These are phyloP conservation scores for Trissolcus brochymenae DNA, from an alignment of 2,888 invertebrate genomes.

Conservation along the genomic window DNA sequence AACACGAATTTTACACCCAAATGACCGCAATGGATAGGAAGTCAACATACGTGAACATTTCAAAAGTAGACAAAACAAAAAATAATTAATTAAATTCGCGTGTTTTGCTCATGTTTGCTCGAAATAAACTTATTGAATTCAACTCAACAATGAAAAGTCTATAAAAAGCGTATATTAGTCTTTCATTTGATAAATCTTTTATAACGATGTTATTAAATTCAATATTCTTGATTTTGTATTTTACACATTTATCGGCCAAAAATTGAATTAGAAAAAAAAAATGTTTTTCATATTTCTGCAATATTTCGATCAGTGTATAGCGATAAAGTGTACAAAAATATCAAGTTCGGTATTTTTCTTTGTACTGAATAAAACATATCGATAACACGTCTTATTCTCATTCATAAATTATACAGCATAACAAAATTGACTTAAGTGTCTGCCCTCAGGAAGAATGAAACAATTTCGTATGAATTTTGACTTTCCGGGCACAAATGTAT, in stretches of 20 bases:
- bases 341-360: background rate
- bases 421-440: background rate
- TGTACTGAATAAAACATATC: background rate
- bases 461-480: background rate
- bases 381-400: conserved; percentile 5
- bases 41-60: too few relatives aligned
- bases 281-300: background rate
- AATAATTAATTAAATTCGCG: too few relatives aligned
- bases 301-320: background rate
- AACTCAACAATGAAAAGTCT: too few relatives aligned
- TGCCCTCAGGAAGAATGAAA: background rate
- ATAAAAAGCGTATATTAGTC: too few relatives aligned
- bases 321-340: background rate
- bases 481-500: background rate
- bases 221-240: too few relatives aligned
- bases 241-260: background rate
- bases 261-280: background rate
- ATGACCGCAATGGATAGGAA: too few relatives aligned
- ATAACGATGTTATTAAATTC: too few relatives aligned
- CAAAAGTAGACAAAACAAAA: too few relatives aligned
- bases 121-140: too few relatives aligned
- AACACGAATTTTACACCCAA: too few relatives aligned
- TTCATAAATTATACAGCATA: conserved; percentile 9
- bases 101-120: too few relatives aligned
- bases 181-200: too few relatives aligned